Percentiles rank a stretch among this genome's conserved stretches.
Evolutionary conservation across 35 echinoderm and acorn worm genomes (phyloP).

Genomic region (Heliocidaris erythrogramma): DNA sequence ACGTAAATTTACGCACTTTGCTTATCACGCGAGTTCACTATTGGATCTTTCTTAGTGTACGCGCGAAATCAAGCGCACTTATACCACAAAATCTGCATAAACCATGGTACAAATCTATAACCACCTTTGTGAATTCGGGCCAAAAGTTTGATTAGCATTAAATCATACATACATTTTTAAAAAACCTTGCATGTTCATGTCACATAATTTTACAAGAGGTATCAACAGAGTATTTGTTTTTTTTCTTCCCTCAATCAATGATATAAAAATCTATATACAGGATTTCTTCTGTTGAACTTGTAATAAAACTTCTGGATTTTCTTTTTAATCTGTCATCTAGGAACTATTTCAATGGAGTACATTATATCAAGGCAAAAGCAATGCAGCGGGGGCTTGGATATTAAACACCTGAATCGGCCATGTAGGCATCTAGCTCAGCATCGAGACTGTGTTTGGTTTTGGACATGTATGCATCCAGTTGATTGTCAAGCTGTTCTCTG

Average conservation of each 20-base stretch:
- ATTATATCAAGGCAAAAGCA: background rate
- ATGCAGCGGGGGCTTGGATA: background rate
- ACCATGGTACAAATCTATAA: no score
- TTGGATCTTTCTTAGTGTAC: no score
- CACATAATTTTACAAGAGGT: background rate
- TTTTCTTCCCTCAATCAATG: background rate
- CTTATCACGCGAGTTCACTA: no score
- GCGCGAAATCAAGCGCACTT: no score
- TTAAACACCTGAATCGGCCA: constrained; percentile 70
- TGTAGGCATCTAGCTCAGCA: constrained; percentile 95
- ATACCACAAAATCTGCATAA: no score
- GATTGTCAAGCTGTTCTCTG: constrained; percentile 87
- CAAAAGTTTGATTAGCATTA: background rate
- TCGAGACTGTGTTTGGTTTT: constrained; percentile 88
- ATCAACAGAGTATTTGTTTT: background rate
- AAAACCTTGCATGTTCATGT: background rate
- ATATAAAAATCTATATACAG: constrained; percentile 19
- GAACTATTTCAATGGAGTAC: background rate
- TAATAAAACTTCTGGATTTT: background rate
- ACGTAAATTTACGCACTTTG: no score
- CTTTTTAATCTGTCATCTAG: background rate
- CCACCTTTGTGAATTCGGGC: no score
- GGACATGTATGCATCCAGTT: constrained; percentile 97
- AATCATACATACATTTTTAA: background rate
- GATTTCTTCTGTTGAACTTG: background rate